A percentile compares a stretch with the other conserved stretches of the same genome.
phyloP scores from a whole-genome alignment of 2,888 invertebrate genomes.

The Leptinotarsa rubiginosa region DNA sequence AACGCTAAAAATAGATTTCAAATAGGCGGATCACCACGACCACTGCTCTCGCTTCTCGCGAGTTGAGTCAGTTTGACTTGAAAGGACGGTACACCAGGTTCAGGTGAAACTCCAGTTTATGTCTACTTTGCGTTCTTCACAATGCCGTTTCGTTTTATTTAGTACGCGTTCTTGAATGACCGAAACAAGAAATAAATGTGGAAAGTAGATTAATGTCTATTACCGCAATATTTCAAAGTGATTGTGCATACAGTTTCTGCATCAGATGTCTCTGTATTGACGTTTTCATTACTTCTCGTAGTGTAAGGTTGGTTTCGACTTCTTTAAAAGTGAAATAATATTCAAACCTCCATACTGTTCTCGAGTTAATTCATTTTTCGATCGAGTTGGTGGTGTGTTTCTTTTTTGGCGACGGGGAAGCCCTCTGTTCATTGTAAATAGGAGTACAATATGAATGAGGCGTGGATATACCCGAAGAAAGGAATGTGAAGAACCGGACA shows the following conservation, averaged over 20 bases:
- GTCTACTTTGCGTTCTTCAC: slow-evolving; percentile 26
- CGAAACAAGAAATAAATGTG: slow-evolving; percentile 18
- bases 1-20: slow-evolving; percentile 34
- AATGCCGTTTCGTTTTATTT: slow-evolving; percentile 23
- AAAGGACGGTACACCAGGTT: slow-evolving; percentile 16
- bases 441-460: slow-evolving; percentile 18
- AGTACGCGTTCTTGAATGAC: slow-evolving; percentile 22
- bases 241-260: slow-evolving; percentile 11
- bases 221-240: slow-evolving; percentile 7
- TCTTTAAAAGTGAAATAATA: background rate
- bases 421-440: background rate
- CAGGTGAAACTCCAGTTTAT: slow-evolving; percentile 24
- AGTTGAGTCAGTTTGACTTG: slow-evolving; percentile 14
- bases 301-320: slow-evolving; percentile 7
- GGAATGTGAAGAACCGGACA: slow-evolving; percentile 37
- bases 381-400: background rate
- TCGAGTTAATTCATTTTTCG: background rate
- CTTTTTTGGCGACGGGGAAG: slow-evolving; percentile 4
- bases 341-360: background rate
- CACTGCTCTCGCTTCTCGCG: slow-evolving; percentile 20
- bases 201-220: slow-evolving; percentile 30
- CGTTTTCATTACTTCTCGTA: slow-evolving; percentile 1
- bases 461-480: slow-evolving; percentile 28
- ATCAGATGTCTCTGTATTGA: background rate
- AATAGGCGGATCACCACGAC: slow-evolving; percentile 27